phyloP scores from a whole-genome alignment of 2,113 vertebrate species.

The Thamnaconus septentrionalis region DNA sequence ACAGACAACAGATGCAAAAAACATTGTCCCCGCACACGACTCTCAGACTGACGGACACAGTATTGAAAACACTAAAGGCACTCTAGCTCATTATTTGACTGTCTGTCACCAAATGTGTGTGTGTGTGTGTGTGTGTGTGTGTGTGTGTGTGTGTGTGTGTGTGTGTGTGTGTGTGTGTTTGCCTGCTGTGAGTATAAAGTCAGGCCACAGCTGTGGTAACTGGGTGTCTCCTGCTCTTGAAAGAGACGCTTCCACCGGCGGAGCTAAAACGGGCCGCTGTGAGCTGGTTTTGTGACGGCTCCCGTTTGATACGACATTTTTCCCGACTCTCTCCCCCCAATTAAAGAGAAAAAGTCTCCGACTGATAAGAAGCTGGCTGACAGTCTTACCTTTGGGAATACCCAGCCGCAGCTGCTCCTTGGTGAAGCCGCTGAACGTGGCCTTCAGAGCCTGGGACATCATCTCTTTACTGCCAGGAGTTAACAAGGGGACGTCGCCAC shows the following conservation, averaged over 20 bases:
- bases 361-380: neutral
- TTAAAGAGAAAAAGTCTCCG: conserved; percentile 6
- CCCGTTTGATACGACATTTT: conserved; percentile 6
- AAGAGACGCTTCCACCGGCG: conserved; percentile 10
- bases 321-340: neutral
- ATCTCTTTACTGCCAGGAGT: conserved; percentile 99
- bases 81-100: conserved; percentile 48
- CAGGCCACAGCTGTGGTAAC: conserved; percentile 20
- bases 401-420: conserved; percentile 94
- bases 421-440: conserved; percentile 95
- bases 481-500: conserved; percentile 92
- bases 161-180: conserved; percentile 33
- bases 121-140: conserved; percentile 31
- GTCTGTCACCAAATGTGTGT: conserved; percentile 16
- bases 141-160: conserved; percentile 33
- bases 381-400: conserved; percentile 90
- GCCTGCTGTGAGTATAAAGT: conserved; percentile 13
- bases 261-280: conserved; percentile 11
- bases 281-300: conserved; percentile 5
- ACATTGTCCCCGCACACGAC: conserved; percentile 9
- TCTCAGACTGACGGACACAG: conserved; percentile 7
- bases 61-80: conserved; percentile 36
- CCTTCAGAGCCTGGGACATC: conserved; percentile 98
- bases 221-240: conserved; percentile 22
- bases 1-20: conserved; percentile 20